phyloP scores from a whole-genome alignment of 2,797 vertebrate species.

The Micropoecilia bifurca region DNA sequence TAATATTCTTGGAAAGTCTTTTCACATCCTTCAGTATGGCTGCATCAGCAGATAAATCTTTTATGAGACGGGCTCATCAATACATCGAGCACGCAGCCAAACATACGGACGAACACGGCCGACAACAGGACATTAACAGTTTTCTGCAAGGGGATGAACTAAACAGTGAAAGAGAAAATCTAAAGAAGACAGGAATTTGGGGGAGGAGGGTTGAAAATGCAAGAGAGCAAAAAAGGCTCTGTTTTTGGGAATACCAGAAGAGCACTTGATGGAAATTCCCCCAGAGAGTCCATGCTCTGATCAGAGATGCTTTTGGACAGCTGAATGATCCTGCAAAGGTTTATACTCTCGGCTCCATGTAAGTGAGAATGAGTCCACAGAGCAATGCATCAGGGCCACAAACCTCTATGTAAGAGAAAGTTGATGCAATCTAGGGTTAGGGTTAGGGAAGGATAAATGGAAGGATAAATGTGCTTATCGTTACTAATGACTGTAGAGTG shows the following conservation, averaged over 20 bases:
- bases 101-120: constrained; percentile 15
- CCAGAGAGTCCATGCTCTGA: constrained; percentile 32
- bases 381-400: constrained; percentile 16
- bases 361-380: constrained; percentile 21
- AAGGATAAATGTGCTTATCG: constrained; percentile 14
- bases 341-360: constrained; percentile 25
- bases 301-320: constrained; percentile 34
- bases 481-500: constrained; percentile 28
- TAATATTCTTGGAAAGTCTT: constrained; percentile 21
- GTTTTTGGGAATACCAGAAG: constrained; percentile 12
- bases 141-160: constrained; percentile 14
- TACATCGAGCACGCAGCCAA: constrained; percentile 26
- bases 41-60: constrained; percentile 55
- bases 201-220: background rate
- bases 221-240: constrained; percentile 3
- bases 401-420: constrained; percentile 3
- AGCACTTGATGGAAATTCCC: constrained; percentile 33
- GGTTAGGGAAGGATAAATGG: constrained; percentile 2
- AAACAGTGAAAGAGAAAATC: constrained; percentile 27
- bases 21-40: constrained; percentile 35
- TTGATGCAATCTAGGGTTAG: background rate
- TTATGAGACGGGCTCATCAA: constrained; percentile 48
- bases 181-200: background rate
- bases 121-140: background rate
- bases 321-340: constrained; percentile 16